Conservation (phyloP, 1,140 invertebrate genomes). For the Coptotermes formosanus region DNA sequence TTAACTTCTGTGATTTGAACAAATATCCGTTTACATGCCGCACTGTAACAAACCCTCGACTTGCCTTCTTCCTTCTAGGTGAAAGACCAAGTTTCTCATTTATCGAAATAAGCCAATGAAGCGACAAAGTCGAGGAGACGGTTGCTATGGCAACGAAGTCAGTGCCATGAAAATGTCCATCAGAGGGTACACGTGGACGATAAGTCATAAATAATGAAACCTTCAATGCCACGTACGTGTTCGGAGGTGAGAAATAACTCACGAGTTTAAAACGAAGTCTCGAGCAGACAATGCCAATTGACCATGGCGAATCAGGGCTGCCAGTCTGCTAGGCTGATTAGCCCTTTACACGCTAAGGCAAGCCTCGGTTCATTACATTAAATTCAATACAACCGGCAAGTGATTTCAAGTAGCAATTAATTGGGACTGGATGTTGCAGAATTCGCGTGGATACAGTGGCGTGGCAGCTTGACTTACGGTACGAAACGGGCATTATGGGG, state of each 20-base stretch:
- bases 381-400: background rate
- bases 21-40: too few relatives aligned
- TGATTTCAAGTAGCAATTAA: slow-evolving; percentile 17
- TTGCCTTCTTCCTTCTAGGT: too few relatives aligned
- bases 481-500: too few relatives aligned
- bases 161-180: background rate
- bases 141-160: too few relatives aligned
- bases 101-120: too few relatives aligned
- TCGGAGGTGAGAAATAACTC: background rate
- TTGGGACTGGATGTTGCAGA: background rate
- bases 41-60: too few relatives aligned
- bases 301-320: background rate
- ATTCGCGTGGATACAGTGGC: background rate
- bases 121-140: too few relatives aligned
- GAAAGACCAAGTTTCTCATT: too few relatives aligned
- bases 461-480: background rate
- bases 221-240: background rate
- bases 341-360: background rate
- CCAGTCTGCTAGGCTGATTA: background rate
- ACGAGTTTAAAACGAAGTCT: background rate
- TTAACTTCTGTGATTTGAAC: too few relatives aligned
- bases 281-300: background rate
- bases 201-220: background rate
- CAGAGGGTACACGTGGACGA: background rate
- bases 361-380: background rate